These are phyloP conservation scores for Pelodiscus sinensis DNA, from an alignment of 2,113 vertebrate species.

Conservation along the genomic window DNA sequence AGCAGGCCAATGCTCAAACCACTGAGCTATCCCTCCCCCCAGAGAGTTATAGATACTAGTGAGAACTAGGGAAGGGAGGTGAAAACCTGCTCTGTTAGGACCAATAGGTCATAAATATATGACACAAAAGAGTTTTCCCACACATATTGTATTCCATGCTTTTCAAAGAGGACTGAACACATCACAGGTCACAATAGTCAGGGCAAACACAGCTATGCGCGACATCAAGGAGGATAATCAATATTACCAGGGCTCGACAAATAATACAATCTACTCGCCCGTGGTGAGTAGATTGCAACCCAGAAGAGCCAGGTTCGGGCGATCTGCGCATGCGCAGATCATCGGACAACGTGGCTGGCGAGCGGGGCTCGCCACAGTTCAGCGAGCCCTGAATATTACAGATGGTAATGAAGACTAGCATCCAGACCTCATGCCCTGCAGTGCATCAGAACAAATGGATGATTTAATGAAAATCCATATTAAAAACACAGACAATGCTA, in stretches of 20 bases:
- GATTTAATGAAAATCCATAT: constrained; percentile 9
- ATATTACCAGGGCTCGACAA: no score
- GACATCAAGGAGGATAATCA: constrained; percentile 41
- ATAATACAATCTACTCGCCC: no score
- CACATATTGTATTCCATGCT: background rate
- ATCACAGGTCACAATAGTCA: constrained; percentile 22
- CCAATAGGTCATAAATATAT: background rate
- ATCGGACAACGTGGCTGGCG: no score
- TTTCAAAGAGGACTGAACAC: background rate
- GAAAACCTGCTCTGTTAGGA: background rate
- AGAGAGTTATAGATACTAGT: no score
- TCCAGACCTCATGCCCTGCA: constrained; percentile 26
- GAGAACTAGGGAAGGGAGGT: constrained; percentile 36
- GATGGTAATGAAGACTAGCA: background rate
- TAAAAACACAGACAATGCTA: background rate
- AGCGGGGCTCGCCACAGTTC: no score
- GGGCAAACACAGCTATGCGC: constrained; percentile 22
- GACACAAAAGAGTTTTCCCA: background rate
- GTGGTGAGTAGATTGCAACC: no score
- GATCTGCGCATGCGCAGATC: no score
- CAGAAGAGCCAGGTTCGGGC: no score
- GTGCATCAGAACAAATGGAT: background rate
- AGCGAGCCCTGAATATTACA: no score
- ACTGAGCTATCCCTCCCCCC: no score
- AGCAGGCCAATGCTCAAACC: no score